Evolutionary conservation across 2,113 vertebrate species (phyloP).

Genomic region (Rhabdornis inornatus): DNA sequence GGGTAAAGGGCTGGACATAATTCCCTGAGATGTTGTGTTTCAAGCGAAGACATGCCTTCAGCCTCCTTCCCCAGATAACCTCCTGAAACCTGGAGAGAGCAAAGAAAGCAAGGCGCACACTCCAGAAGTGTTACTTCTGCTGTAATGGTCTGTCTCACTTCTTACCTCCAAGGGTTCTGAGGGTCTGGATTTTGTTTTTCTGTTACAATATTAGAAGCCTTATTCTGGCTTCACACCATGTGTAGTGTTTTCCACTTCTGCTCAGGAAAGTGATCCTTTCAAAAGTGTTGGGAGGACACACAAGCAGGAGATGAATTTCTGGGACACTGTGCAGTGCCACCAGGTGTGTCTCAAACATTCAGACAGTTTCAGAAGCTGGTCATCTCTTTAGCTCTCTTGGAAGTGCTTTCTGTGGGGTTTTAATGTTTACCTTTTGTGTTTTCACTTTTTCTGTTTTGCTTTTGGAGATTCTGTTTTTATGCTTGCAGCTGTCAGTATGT

Average conservation of each 20-base stretch:
- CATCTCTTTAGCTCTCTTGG: neutral
- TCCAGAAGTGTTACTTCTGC: fast-evolving
- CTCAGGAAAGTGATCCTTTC: neutral
- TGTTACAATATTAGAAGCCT: fast-evolving
- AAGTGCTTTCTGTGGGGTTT: neutral
- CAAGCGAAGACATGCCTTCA: neutral
- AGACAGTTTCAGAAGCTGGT: neutral
- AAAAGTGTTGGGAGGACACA: neutral
- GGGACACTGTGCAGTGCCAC: neutral
- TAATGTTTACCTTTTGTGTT: neutral
- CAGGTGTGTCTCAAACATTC: neutral
- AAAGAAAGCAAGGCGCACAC: neutral
- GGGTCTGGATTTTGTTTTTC: neutral
- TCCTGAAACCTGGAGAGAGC: neutral
- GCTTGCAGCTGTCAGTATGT: neutral
- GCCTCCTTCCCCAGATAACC: neutral
- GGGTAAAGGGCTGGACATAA: neutral
- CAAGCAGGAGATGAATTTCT: neutral
- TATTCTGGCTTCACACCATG: neutral
- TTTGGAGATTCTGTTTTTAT: neutral
- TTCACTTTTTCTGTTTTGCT: neutral
- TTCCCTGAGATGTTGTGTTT: neutral
- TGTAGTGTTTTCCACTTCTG: neutral
- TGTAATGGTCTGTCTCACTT: neutral
- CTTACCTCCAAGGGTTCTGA: neutral